Conservation (phyloP, 2,888 invertebrate species). For the Meiosimyza decipiens region DNA sequence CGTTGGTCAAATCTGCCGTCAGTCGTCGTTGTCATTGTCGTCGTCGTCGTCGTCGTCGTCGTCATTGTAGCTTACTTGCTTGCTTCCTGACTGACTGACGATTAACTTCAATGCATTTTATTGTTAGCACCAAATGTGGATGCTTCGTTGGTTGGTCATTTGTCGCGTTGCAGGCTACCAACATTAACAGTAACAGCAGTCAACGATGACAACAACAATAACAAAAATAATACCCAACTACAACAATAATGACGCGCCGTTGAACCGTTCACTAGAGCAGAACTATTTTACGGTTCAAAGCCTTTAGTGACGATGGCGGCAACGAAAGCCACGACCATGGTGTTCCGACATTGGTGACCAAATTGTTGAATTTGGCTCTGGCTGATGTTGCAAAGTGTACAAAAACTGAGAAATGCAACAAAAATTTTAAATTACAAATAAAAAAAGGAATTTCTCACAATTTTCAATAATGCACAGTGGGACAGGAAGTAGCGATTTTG, state of each 20-base stretch:
- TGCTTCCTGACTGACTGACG: slow-evolving; percentile 20
- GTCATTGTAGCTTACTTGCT: too few relatives aligned
- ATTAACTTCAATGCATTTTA: slow-evolving; percentile 24
- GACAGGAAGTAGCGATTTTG: too few relatives aligned
- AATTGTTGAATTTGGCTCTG: not conserved
- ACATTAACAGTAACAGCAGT: not conserved
- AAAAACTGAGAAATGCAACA: too few relatives aligned
- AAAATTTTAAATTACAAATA: too few relatives aligned
- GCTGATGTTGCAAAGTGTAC: too few relatives aligned
- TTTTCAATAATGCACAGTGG: too few relatives aligned
- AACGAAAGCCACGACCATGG: not conserved
- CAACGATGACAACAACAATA: not conserved
- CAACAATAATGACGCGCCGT: slow-evolving; percentile 20
- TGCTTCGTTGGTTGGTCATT: too few relatives aligned
- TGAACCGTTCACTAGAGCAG: slow-evolving; percentile 32
- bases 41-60: too few relatives aligned
- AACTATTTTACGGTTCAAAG: slow-evolving; percentile 35
- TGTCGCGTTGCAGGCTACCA: slow-evolving; percentile 1
- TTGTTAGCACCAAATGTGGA: not conserved
- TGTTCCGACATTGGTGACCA: not conserved
- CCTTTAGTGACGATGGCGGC: not conserved
- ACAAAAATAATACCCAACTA: not conserved
- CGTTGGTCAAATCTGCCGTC: too few relatives aligned
- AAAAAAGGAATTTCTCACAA: too few relatives aligned
- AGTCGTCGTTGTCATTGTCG: too few relatives aligned